Evolutionary conservation across 2,797 vertebrate species (phyloP), one percentile per base, ranked within the genome.

Genomic region (Dendrocincla fuliginosa): DNA sequence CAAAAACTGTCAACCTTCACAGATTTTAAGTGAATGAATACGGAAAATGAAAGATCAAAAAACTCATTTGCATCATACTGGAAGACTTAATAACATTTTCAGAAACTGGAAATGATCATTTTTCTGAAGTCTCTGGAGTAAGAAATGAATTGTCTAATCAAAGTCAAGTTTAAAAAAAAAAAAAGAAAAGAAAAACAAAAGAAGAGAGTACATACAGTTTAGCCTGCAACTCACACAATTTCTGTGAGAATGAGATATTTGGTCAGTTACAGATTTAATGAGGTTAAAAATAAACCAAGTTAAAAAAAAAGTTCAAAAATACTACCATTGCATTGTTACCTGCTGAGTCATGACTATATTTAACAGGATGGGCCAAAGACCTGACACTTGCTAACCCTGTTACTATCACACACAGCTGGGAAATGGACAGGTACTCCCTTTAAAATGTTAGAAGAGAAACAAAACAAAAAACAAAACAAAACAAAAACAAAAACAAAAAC

Each of bases 321-420:
- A 91, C 9, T 55, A 71, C 50, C 47, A 87, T 11, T 52, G 35
- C 69, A 84, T 92, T 75, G 28, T 42, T 78, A 41, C 59, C 59
- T 87, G 61, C 78, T 75, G 69, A 94, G 61, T 95, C 73, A 89
- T 35, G 86, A 44, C 44, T 69, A 52, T 65, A 70, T 91, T 95
- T 84, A 86, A 75, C 11, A 47, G 28, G 49, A 86, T 71, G 25
- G 60, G 42, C 85, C 53, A 74, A 83, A 81, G 61, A 89, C 49
- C 46, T 65, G 24, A 37, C 35, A 64, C 46, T 83, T 56, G 33
- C 64, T 79, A 87, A 77, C 78, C 33, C 39, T 74, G 20, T 59
- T 76, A 42, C 42, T 57, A 33, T 75, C 42, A 71, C n/a, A 69
- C 35, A 35, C 17, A 78, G 44, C 37, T 93, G 71, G 75, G 57